Evolutionary conservation across 2,113 vertebrate genomes (phyloP), one percentile per base, ranked within the genome.

Genomic region (Petrocephalus microphthalmus): DNA sequence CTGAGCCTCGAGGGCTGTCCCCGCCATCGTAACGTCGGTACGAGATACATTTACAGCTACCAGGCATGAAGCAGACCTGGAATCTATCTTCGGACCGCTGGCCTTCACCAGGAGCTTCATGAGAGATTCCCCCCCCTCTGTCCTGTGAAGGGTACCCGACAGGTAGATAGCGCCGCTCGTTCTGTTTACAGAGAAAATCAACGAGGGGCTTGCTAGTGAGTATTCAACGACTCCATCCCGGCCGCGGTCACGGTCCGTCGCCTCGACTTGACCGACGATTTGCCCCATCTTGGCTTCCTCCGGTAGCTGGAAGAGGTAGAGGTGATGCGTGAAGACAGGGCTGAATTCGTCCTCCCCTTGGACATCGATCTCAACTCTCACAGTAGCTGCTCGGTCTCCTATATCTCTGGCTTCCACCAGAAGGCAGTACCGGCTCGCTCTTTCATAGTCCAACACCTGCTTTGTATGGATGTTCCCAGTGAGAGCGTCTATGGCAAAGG

Each of bases 301-400:
- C 1, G 96, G 95, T 8, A 99, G 93, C 88, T 91, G 90, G 90
- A 99, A 99, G 89, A 94, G 94, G 92, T 99, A 99, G 0, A 92
- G 92, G 53, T 96, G 95, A 89, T 97, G 96, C 54, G 96, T 95
- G 90, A 99, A 99, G 45, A 97, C 52, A 0, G 98, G 98, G 87
- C 96, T 96, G 93, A 97, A 99, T 91, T 99, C 98, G 92, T 99
- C 98, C 89, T 91, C 91, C 10, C 97, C 97, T 86, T 97, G 96
- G 52, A 99, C 93, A 88, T 94, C 90, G 22, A 99, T 92, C 89
- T 96, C 95, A 84, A 99, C 94, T 88, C 89, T 93, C 51, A 96
- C 22, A 0, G 94, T 97, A 11, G 97, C 95, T 19, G 94, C 92
- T 49, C 92, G 95, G 29, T 95, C 94, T 0, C 97, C 97, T 92